phyloP scores from a whole-genome alignment of 2,797 vertebrate genomes.

The Microchirus variegatus region DNA sequence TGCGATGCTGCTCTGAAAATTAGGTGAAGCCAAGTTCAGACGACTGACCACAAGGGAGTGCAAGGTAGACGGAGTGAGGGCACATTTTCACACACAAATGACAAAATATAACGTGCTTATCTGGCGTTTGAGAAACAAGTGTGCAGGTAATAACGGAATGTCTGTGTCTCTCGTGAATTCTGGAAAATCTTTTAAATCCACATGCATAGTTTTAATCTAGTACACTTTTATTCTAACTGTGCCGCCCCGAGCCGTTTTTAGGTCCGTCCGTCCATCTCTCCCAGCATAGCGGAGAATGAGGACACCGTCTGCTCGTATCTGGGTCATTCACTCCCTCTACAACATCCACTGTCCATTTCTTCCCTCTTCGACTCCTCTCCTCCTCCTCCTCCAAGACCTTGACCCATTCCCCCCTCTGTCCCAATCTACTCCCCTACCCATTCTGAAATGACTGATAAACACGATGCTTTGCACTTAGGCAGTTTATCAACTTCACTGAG shows the following conservation, averaged over 20 bases:
- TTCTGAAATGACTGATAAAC: slow-evolving; percentile 73
- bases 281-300: slow-evolving; percentile 37
- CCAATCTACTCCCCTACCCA: slow-evolving; percentile 34
- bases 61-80: too few species aligned
- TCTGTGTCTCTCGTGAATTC: too few species aligned
- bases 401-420: slow-evolving; percentile 56
- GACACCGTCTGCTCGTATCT: slow-evolving; percentile 57
- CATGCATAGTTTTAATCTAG: slow-evolving; percentile 43
- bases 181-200: slow-evolving; percentile 25
- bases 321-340: slow-evolving; percentile 30
- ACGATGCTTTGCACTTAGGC: slow-evolving; percentile 68
- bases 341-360: slow-evolving; percentile 40
- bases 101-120: too few species aligned
- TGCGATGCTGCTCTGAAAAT: slow-evolving; percentile 55
- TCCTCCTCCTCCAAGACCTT: slow-evolving; percentile 45
- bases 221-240: slow-evolving; percentile 14
- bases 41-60: too few species aligned
- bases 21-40: slow-evolving; percentile 41
- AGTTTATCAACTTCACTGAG: slow-evolving; percentile 75
- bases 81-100: too few species aligned
- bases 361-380: slow-evolving; percentile 11
- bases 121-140: too few species aligned
- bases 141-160: too few species aligned
- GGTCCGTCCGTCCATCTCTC: slow-evolving; percentile 22
- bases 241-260: slow-evolving; percentile 35